Evolutionary conservation across 53 echinoderm and acorn worm species (phyloP).

Genomic region (Luidia sarsii): DNA sequence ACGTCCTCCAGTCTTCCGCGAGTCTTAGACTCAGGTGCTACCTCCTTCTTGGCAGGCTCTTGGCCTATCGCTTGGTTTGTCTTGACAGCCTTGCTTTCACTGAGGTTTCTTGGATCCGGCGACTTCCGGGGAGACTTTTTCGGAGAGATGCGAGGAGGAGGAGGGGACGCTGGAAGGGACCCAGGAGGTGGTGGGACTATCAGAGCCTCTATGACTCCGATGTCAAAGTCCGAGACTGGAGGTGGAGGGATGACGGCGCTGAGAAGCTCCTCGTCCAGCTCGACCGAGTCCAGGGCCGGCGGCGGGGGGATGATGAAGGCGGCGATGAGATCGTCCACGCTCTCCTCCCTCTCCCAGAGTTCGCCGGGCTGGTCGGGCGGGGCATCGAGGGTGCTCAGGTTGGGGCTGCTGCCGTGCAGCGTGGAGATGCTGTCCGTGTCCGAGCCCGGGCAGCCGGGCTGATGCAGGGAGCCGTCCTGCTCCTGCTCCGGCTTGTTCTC

Average conservation of each 20-base stretch:
- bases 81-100: conserved; percentile 4
- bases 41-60: not conserved
- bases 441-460: conserved; percentile 31
- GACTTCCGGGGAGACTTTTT: conserved; percentile 1
- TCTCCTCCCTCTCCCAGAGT: conserved; percentile 1
- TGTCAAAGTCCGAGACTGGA: conserved; percentile 66
- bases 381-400: conserved; percentile 64
- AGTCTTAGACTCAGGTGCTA: not conserved
- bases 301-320: conserved; percentile 75
- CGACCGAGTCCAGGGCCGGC: conserved; percentile 50
- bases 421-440: conserved; percentile 86
- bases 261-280: conserved; percentile 74
- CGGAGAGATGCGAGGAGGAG: conserved; percentile 8
- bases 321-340: conserved; percentile 73
- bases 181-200: conserved; percentile 59
- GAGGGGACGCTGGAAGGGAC: conserved; percentile 32
- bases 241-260: conserved; percentile 77
- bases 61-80: not conserved
- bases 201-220: conserved; percentile 52
- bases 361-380: conserved; percentile 6
- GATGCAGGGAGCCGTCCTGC: conserved; percentile 9
- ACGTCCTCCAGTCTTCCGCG: not conserved
- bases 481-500: conserved; percentile 38
- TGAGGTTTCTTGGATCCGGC: not conserved
- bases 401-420: conserved; percentile 75